Evolutionary conservation across 92 coral and sea anemone species (phyloP), one percentile per base, ranked within the genome.

Genomic region (Paramuricea clavata): DNA sequence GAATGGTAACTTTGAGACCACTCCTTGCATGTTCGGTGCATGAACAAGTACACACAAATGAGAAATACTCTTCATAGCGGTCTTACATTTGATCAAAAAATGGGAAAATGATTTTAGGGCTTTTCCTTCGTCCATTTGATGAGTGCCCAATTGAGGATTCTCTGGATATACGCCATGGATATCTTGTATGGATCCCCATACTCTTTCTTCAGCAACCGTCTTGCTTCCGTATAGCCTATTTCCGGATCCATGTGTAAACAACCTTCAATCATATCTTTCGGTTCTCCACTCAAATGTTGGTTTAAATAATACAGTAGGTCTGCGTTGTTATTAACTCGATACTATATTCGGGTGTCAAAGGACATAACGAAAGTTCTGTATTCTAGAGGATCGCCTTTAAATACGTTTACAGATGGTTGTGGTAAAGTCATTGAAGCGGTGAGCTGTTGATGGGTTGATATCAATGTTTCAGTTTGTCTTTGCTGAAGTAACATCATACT

Each of bases 401-500:
- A 93, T 39, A 83, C 79, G 3, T 76, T 57, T 32, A 93, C 76
- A 6, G 61, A 39, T 26, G 90, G 90, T 39, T 93, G 93, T 0
- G 95, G 95, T 39, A 93, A 50, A 7, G 90, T 67, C 78, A 85
- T 81, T 6, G 95, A 87, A 26, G 89, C 82, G 28, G 93, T 71
- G 23, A 90, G 81, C 57, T 74, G 89, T 17, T 88, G 90, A 25
- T 90, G 90, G 0, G 91, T 68, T 1, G 89, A 52, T 4, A 92
- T 76, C 57, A 92, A 85, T 12, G 80, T 56, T 54, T 87, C 78
- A 3, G 68, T 87, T 57, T 92, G 95, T 25, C 44, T 69, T 44
- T 73, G 69, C 33, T 89, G 94, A 25, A 87, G 47, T 22, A 65
- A 5, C 21, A 85, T 49, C 19, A 83, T 39, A 74, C 64, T 30